These are phyloP conservation scores for Castor canadensis DNA, from an alignment of 2,113 vertebrate species.

Conservation along the genomic window DNA sequence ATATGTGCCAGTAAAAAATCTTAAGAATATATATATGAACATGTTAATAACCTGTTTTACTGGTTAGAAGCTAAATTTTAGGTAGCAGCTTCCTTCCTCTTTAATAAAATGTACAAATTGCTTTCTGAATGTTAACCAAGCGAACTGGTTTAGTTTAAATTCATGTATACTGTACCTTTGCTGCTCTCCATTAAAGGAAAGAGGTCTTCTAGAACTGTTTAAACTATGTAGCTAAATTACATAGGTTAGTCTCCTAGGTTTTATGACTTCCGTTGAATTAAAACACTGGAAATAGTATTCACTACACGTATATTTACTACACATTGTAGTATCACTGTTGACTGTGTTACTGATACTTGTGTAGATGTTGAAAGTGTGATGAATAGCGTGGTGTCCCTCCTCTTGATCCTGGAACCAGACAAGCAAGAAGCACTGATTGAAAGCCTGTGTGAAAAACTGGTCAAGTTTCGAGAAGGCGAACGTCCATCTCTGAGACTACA, in stretches of 20 bases:
- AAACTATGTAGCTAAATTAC: neutral
- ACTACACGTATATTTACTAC: neutral
- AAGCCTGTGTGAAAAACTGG: constrained; percentile 96
- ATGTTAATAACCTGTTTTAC: neutral
- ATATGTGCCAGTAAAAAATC: neutral
- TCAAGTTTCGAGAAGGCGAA: constrained; percentile 97
- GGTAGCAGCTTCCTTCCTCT: neutral
- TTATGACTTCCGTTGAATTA: neutral
- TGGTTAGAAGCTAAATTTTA: constrained; percentile 4
- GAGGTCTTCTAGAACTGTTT: neutral
- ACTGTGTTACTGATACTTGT: neutral
- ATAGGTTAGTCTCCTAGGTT: neutral
- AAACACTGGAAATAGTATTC: neutral
- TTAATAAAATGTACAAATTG: neutral
- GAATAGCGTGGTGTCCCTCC: constrained; percentile 97
- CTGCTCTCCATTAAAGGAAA: neutral
- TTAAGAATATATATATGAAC: neutral
- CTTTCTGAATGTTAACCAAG: neutral
- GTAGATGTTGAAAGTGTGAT: constrained; percentile 97
- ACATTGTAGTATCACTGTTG: neutral
- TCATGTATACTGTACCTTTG: neutral
- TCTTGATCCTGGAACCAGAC: constrained; percentile 96
- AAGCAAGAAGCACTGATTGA: constrained; percentile 97
- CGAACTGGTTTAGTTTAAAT: neutral
- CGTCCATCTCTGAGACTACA: constrained; percentile 96